Base-by-base conservation (phyloP, 2,888 invertebrate species). In the Cremastobaeus sp. region DNA sequence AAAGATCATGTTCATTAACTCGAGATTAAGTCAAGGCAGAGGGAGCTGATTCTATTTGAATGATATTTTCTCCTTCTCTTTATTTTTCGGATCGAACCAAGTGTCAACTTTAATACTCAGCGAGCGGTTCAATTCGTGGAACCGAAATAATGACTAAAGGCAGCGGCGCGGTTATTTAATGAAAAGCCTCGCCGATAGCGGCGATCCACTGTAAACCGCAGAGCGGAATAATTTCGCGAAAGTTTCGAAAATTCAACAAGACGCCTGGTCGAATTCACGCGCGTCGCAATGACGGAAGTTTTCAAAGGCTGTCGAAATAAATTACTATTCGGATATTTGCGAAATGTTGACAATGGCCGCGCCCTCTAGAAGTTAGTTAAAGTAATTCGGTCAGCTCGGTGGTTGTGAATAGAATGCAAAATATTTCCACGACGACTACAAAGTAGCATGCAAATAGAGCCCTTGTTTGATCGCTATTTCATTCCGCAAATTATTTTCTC, bases 291-390 rank as follows among this genome's bases (percentile, higher is more conserved):
- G 65, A 65, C 55, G 37, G 35, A 65, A 65, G 30, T 65, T 60
- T 69, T 60, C 60, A 59, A 68, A 50, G 68, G 48, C 50, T 30
- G 52, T 59, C 41, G 59, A 59, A 68, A 52, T 50, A 59, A 43
- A 64, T 64, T 43, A 37, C 54, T 37, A 25, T 45, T 45, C 54
- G 65, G 55, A 32, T 66, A 57, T 66, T 66, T 66, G 66, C 39
- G 18, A 57, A n/a, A 20, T 25, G 48, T 50, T 41, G 48, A 57
- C 57, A 45, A 66, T 48, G 43, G 65, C 37, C 47, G 55, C 21
- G 28, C 57, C 50, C 9, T 41, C 34, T 9, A 34, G 12, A 66
- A 66, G 21, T 66, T 66, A 25, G 41, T 32, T 30, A 43, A 41
- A 50, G 68, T 59, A 59, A 68, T 68, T 59, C 52, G 59, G 65